Evolutionary conservation across 2,113 vertebrate species (phyloP), one percentile per base, ranked within the genome.

Genomic region (Dasypus novemcinctus): DNA sequence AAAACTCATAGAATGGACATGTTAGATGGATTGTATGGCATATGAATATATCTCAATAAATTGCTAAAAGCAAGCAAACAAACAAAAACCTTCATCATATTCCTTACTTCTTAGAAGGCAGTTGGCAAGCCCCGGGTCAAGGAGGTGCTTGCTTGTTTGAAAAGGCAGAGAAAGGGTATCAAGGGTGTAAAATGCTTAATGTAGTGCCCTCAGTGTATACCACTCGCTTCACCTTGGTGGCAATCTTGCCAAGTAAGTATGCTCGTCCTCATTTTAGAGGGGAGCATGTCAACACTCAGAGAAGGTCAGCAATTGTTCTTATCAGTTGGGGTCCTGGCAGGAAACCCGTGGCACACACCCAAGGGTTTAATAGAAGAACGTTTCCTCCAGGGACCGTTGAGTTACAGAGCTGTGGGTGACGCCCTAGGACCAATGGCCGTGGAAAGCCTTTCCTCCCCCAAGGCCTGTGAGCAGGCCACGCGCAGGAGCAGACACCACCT

Each of bases 381-480:
- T 78, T 49, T 49, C 17, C 7, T 25, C 81, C 66, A 59, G 21
- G 41, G 5, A 4, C 7, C 2, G 0, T 5, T 49, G 59, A 0
- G 5, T 49, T 59, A 38, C 38, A 68, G 38, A 80, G 36, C 33
- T 29, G 59, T 21, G 17, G 31, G 2, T 4, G 25, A 46, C 23
- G 17, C 20, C 36, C 6, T 7, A 52, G 46, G 52, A 54, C 52
- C 2, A 54, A 17, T 54, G 13, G 17, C 52, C 52, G 4, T 54
- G 43, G 43, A 46, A 46, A 46, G 43, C 43, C 43, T 6, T 46
- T 9, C n/a, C n/a, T 46, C 43, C 43, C 43, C 43, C 43, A 46
- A 46, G 9, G 43, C 43, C 43, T 46, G 5, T 46, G 43, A n/a
- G n/a, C n/a, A n/a, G n/a, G n/a, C n/a, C n/a, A n/a, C n/a, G n/a